Base-by-base conservation (phyloP, 2,797 vertebrate genomes). In the Enteromius viviparus region DNA sequence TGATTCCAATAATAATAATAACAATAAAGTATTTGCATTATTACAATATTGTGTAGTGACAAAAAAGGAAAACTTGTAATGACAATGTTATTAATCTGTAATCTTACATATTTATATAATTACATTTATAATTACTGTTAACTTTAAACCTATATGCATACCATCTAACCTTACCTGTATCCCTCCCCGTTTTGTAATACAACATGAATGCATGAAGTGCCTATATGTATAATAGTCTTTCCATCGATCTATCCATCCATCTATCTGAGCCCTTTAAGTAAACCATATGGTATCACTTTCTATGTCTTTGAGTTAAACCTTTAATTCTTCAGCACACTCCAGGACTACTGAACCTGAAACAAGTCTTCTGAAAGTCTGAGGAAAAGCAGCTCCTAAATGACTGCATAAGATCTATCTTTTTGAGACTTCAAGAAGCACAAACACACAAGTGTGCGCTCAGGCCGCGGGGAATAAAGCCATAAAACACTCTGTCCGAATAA, bases 401-500 rank as follows among this genome's bases (percentile, higher is more conserved):
- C 34, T 0, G 4, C 32, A 68, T 58, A 21, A 51, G n/a, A 6
- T 29, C 10, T 70, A 42, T 80, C 66, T 77, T 32, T 19, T 42
- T 45, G n/a, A 3, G 0, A 80, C 40, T 58, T 47, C 3, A 32
- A 71, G 66, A 15, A 70, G 10, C 26, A 80, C 78, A 80, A 80
- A 80, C 49, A 60, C 23, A 19, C 34, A 9, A 71, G 78, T 71
- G 49, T 75, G 71, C 32, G 3, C 80, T 21, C 29, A 42, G 62
- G 47, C 80, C 4, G 14, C 0, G 2, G 32, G 71, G 80, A 75
- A 34, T 53, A 40, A 14, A 47, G 45, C 47, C 34, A 55, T 66
- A 76, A 75, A 76, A 82, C 58, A 53, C 49, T 29, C 32, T 29
- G 32, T 76, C 45, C 7, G 90, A 91, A 91, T 91, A 87, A 90